Conservation (phyloP, 2,888 invertebrate genomes). For the Stegophylla sp. region DNA sequence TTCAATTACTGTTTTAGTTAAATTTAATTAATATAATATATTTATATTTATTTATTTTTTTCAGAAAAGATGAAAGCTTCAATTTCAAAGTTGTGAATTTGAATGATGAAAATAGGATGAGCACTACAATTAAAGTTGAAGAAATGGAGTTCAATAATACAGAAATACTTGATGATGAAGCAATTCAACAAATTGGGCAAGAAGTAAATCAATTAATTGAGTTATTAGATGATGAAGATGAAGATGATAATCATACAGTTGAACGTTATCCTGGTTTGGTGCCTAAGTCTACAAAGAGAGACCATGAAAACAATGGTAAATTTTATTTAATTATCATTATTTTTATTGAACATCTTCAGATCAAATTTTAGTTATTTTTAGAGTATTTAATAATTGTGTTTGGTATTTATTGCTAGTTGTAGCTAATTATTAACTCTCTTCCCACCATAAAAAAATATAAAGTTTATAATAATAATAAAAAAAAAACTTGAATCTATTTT, state of each 20-base stretch:
- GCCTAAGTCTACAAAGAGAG: constrained; percentile 39
- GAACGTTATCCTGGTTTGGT: constrained; percentile 34
- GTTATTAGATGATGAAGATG: constrained; percentile 35
- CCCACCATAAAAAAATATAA: too few species aligned
- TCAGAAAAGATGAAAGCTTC: constrained; percentile 39
- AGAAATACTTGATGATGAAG: constrained; percentile 44
- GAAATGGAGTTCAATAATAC: constrained; percentile 1
- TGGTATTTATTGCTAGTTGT: too few species aligned
- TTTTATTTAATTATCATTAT: neutral
- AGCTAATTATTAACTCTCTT: too few species aligned
- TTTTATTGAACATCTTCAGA: neutral
- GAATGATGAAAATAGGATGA: constrained; percentile 43
- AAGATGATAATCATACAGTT: neutral
- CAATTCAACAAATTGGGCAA: constrained; percentile 37
- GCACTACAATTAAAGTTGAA: constrained; percentile 3
- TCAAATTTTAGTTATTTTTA: neutral
- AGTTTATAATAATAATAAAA: too few species aligned
- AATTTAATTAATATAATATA: neutral
- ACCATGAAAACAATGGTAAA: constrained; percentile 3
- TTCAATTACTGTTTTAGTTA: neutral
- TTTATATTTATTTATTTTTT: constrained; percentile 11
- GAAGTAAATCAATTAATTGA: constrained; percentile 46
- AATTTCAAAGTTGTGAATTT: constrained; percentile 50
- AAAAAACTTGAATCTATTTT: too few species aligned
- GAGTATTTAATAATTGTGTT: neutral